Evolutionary conservation across 2,797 vertebrate species (phyloP), one percentile per base, ranked within the genome.

Genomic region (Macrochelys suwanniensis): DNA sequence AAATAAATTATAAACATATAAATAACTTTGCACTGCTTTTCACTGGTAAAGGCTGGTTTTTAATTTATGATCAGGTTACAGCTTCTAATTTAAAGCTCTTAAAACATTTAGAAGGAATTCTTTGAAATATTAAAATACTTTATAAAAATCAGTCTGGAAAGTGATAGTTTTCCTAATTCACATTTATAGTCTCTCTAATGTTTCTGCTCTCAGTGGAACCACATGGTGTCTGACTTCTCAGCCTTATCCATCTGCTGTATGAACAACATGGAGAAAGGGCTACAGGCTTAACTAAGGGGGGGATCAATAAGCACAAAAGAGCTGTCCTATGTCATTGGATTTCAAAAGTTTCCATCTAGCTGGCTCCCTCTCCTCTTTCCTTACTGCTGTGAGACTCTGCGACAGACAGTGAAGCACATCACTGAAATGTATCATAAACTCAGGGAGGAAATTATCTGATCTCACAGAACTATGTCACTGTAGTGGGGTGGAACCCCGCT

Each of bases 71-170:
- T 97, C 96, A 97, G 83, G 90, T 97, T 97, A 96, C 95, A 85
- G 90, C 97, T 97, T 88, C 91, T 97, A 97, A 98, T 97, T 97
- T 97, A 97, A 97, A 98, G 93, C 95, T 98, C 89, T 94, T 97
- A 87, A 98, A 98, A 97, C 94, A 97, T 97, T 97, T 94, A 98
- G 93, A 93, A 92, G 83, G 84, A 85, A 85, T 90, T 33, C 54
- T 95, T 93, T 97, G 93, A 98, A 97, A 97, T 97, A 96, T 96
- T 97, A 95, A 97, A 97, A 97, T 94, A 90, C 84, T 47, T 92
- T 94, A 86, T 96, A 96, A 95, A 97, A 96, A 93, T 92, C 92
- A 89, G 28, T 37, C 5, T 90, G 65, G 65, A 85, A 96, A 91
- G 91, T 23, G 13, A 71, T 89, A 81, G 77, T 15, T 56, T 94